A percentile compares a stretch with the other conserved stretches of the same genome.
These are phyloP conservation scores for Oreochromis niloticus DNA, from an alignment of 2,113 vertebrate species.

Conservation along the genomic window DNA sequence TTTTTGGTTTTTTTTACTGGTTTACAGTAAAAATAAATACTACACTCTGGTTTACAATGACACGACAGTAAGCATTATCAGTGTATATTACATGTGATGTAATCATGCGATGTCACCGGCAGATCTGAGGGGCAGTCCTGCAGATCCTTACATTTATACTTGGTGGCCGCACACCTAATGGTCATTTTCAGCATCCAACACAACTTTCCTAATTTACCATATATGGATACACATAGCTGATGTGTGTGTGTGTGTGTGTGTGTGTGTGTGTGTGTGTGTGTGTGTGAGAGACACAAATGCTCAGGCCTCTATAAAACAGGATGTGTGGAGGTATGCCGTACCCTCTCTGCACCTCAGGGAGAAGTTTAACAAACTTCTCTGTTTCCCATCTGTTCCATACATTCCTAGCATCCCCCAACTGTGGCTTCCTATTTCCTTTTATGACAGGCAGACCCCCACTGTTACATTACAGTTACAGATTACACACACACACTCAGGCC, in stretches of 20 bases:
- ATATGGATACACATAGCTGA: background rate
- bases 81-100: background rate
- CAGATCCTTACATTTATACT: background rate
- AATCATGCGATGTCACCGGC: accelerated
- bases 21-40: background rate
- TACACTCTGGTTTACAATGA: background rate
- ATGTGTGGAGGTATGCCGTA: background rate
- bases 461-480: background rate
- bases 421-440: background rate
- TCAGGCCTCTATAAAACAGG: background rate
- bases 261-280: background rate
- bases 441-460: background rate
- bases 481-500: background rate
- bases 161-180: background rate
- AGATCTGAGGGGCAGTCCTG: background rate
- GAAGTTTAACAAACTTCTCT: background rate
- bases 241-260: background rate
- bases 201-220: background rate
- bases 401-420: background rate
- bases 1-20: no score
- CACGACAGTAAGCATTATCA: accelerated
- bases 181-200: accelerated
- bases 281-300: background rate
- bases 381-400: accelerated
- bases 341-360: background rate